Percentiles rank a stretch among this genome's conserved stretches.
phyloP scores from a whole-genome alignment of 2,113 vertebrate species.

The Dermatemys mawii region DNA sequence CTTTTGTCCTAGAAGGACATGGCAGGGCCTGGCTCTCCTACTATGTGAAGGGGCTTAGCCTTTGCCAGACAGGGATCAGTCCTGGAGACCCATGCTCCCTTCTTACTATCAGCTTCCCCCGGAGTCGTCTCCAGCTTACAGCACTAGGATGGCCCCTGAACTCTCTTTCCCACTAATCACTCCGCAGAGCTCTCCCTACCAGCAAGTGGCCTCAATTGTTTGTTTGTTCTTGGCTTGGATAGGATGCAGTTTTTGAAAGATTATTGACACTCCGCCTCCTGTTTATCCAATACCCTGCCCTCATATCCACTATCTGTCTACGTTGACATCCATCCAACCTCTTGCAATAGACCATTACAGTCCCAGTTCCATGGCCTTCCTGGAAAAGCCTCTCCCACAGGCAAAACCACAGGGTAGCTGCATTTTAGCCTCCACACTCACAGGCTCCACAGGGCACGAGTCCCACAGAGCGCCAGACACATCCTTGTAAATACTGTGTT shows the following conservation, averaged over 20 bases:
- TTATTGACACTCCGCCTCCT: neutral
- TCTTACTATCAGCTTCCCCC: neutral
- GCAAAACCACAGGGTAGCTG: neutral
- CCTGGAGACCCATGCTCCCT: neutral
- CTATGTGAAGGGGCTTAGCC: neutral
- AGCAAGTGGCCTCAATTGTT: fast-evolving
- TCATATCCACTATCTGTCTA: fast-evolving
- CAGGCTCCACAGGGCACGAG: neutral
- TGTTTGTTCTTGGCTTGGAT: neutral
- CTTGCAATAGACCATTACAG: fast-evolving
- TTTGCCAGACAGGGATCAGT: neutral
- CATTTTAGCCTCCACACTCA: neutral
- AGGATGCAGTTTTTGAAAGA: neutral
- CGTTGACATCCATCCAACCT: fast-evolving
- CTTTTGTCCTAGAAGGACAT: neutral
- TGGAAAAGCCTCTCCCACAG: neutral
- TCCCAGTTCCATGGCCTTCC: neutral
- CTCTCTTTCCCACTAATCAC: too few relatives aligned
- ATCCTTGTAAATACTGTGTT: too few relatives aligned
- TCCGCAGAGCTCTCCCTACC: too few relatives aligned
- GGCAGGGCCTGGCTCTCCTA: neutral
- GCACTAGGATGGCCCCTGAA: neutral
- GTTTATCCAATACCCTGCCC: neutral
- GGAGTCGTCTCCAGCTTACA: neutral
- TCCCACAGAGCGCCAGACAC: neutral